Percentiles rank a stretch among this genome's conserved stretches.
Evolutionary conservation across 2,113 vertebrate genomes (phyloP).

Genomic region (Lophius piscatorius): DNA sequence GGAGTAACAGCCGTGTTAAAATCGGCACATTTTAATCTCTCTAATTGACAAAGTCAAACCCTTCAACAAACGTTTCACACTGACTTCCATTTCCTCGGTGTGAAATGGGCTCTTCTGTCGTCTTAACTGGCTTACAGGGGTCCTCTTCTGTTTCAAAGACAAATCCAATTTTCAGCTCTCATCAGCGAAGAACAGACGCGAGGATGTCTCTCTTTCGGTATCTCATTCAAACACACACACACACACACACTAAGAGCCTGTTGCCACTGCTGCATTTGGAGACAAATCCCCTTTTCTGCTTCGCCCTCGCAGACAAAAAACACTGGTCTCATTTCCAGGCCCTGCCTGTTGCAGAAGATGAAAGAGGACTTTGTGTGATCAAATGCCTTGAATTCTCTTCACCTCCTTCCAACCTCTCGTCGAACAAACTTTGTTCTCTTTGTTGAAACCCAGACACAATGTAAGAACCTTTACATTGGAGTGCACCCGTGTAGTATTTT

Average conservation of each 20-base stretch:
- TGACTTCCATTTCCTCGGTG: conserved; percentile 28
- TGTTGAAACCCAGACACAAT: neutral
- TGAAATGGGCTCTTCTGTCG: conserved; percentile 57
- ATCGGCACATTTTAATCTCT: conserved; percentile 33
- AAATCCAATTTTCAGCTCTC: conserved; percentile 70
- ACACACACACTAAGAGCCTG: conserved; percentile 44
- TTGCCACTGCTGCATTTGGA: conserved; percentile 61
- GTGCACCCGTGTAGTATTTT: neutral
- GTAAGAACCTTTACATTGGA: neutral
- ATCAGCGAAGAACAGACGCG: conserved; percentile 55
- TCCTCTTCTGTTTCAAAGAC: conserved; percentile 63
- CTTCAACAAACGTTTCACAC: conserved; percentile 31
- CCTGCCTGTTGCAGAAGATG: conserved; percentile 63
- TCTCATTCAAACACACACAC: conserved; percentile 22
- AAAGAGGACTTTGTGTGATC: conserved; percentile 34
- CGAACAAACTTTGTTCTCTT: too few relatives aligned
- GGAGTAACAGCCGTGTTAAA: neutral
- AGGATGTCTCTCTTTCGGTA: conserved; percentile 56
- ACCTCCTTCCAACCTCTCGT: conserved; percentile 3
- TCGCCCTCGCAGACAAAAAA: conserved; percentile 58
- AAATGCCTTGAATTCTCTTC: conserved; percentile 15
- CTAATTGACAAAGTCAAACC: conserved; percentile 41
- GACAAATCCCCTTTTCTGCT: conserved; percentile 71
- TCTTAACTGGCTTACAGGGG: conserved; percentile 58
- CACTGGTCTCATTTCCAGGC: conserved; percentile 56